Evolutionary conservation across 1,140 invertebrate genomes (phyloP), one percentile per base, ranked within the genome.

Genomic region (Pseudomyrmex sp.): DNA sequence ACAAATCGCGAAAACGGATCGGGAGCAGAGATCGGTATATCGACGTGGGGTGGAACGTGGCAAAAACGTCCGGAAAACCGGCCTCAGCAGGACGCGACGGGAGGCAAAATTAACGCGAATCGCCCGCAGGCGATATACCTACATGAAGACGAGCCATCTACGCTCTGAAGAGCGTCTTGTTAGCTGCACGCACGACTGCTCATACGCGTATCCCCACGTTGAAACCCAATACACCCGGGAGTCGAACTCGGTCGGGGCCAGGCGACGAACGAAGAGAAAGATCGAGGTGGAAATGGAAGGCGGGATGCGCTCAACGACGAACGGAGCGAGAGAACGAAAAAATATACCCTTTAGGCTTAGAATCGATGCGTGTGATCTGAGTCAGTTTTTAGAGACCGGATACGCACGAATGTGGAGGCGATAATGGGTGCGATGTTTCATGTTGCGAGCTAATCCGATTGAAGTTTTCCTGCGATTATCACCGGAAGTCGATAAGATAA

Each of bases 201-300:
- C 58, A 56, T 82, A 82, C 61, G 69, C 48, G 54, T 76, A 82
- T 23, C 58, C 70, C 72, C 72, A 83, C 72, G 85, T 88, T 35
- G 86, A 87, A 88, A 88, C 73, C 62, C 66, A 88, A 88, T 87
- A 87, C 69, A 88, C 68, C 86, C 44, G 74, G 35, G 35, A 84
- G 86, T 83, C 86, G 68, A 54, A 15, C 13, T 48, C 66, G 77
- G 79, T 70, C 56, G 50, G 52, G 44, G 12, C 65, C 48, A 54
- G 65, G 15, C 59, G 15, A 18, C 44, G 18, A 62, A 44, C 23
- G 50, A 18, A 65, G n/a, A 23, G n/a, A 52, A 15, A 52, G 23
- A 59, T n/a, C 56, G 23, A 77, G 44, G 80, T 35, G 70, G 50
- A 35, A 18, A 80, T 50, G 54, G 4, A 23, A 72, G 69, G 12